phyloP scores from a whole-genome alignment of 1,140 invertebrate species.

The Ylistrum balloti region DNA sequence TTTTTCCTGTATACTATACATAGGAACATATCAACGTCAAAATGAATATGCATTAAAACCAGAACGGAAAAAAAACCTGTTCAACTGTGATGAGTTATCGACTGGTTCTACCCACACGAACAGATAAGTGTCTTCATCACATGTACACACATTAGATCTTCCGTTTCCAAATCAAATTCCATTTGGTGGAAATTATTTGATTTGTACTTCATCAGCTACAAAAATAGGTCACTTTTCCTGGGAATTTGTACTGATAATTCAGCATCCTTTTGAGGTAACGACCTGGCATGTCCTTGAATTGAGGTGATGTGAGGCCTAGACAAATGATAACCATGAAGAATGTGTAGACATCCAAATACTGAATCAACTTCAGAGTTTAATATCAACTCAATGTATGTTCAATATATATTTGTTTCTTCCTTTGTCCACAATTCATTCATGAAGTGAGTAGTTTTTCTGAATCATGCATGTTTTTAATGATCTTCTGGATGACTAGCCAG shows the following conservation, averaged over 20 bases:
- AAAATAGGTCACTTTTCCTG: conserved; percentile 8
- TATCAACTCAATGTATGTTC: no score
- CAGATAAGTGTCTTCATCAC: not conserved
- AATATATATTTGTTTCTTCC: no score
- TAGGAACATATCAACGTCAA: no score
- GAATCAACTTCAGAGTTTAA: no score
- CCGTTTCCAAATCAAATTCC: conserved; percentile 33
- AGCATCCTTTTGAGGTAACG: not conserved
- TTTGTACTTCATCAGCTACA: conserved; percentile 19
- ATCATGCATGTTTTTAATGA: no score
- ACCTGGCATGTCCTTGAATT: not conserved
- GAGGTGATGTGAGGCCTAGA: not conserved
- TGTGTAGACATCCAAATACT: not conserved
- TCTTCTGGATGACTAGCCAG: no score
- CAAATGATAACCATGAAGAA: not conserved
- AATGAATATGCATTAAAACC: no score
- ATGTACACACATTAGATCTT: not conserved
- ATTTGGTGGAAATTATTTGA: conserved; percentile 16
- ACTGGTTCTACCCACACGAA: not conserved
- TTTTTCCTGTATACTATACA: no score
- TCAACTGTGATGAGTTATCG: not conserved
- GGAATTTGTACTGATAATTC: not conserved
- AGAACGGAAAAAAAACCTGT: no score
- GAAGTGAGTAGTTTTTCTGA: no score
- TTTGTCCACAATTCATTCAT: no score